Evolutionary conservation across 2,797 vertebrate genomes (phyloP).

Genomic region (Cyclopterus lumpus): DNA sequence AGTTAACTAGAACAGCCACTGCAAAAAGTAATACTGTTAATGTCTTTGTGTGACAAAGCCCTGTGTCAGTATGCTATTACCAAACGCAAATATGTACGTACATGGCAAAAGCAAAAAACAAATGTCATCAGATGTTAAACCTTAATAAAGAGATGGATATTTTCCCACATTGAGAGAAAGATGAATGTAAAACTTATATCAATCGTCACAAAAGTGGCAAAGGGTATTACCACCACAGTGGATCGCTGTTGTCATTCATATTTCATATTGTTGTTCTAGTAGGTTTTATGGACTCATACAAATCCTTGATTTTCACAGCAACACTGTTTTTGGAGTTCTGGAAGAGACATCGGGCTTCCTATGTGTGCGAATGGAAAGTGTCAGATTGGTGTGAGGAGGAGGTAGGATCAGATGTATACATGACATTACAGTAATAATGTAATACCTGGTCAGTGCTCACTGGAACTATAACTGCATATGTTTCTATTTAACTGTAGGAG

Average conservation of each 20-base stretch:
- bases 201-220: not conserved
- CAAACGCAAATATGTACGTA: not conserved
- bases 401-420: conserved; percentile 78
- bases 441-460: not conserved
- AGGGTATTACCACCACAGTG: not conserved
- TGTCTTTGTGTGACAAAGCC: not conserved
- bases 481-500: conserved; percentile 81
- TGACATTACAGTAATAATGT: not conserved
- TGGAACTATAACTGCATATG: not conserved
- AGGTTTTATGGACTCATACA: not conserved
- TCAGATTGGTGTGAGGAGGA: conserved; percentile 93
- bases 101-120: not conserved
- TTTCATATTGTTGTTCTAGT: not conserved
- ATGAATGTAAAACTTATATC: not conserved
- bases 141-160: not conserved
- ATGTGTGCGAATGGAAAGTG: conserved; percentile 89
- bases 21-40: not conserved
- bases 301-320: conserved; percentile 77
- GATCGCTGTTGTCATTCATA: not conserved
- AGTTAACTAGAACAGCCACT: not conserved
- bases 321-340: conserved; percentile 96
- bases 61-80: not conserved
- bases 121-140: not conserved
- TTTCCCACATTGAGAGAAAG: not conserved
- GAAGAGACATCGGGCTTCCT: conserved; percentile 89